A percentile compares a stretch with the other conserved stretches of the same genome.
Evolutionary conservation across 30 jellyfish, hydroid and myxozoan species (phyloP).

Genomic region (Cassiopea xamachana): DNA sequence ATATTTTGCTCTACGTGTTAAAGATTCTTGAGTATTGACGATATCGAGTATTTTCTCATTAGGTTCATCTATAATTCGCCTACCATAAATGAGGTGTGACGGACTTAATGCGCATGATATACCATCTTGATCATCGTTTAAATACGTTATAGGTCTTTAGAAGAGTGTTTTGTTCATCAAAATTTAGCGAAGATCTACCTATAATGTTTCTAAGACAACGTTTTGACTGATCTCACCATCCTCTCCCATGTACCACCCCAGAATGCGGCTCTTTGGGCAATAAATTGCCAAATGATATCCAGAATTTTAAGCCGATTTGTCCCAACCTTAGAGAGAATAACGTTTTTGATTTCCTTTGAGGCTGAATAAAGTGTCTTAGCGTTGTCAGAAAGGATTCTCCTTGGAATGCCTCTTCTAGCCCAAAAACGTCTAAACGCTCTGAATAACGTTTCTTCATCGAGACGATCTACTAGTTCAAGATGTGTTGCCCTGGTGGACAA

Average conservation of each 20-base stretch:
- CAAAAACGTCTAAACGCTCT: slow-evolving; percentile 44
- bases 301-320: background rate
- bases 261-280: slow-evolving; percentile 36
- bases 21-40: too few relatives aligned
- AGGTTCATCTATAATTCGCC: slow-evolving; percentile 26
- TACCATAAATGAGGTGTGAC: slow-evolving; percentile 51
- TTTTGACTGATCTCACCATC: slow-evolving; percentile 33
- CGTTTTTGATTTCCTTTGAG: slow-evolving; percentile 26
- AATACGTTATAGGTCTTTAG: slow-evolving; percentile 37
- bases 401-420: slow-evolving; percentile 61
- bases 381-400: slow-evolving; percentile 42
- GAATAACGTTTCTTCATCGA: slow-evolving; percentile 22
- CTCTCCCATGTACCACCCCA: slow-evolving; percentile 43
- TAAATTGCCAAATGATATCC: slow-evolving; percentile 12
- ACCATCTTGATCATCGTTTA: slow-evolving; percentile 51
- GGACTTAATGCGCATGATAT: slow-evolving; percentile 49
- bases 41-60: background rate
- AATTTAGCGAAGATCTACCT: slow-evolving; percentile 42
- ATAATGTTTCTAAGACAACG: slow-evolving; percentile 44
- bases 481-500: slow-evolving; percentile 56
- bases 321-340: slow-evolving; percentile 11
- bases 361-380: slow-evolving; percentile 54
- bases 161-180: slow-evolving; percentile 29
- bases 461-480: slow-evolving; percentile 28
- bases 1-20: too few relatives aligned